Evolutionary conservation across 2,888 invertebrate species (phyloP), one percentile per base, ranked within the genome.

Genomic region (Caradrina kadenii): DNA sequence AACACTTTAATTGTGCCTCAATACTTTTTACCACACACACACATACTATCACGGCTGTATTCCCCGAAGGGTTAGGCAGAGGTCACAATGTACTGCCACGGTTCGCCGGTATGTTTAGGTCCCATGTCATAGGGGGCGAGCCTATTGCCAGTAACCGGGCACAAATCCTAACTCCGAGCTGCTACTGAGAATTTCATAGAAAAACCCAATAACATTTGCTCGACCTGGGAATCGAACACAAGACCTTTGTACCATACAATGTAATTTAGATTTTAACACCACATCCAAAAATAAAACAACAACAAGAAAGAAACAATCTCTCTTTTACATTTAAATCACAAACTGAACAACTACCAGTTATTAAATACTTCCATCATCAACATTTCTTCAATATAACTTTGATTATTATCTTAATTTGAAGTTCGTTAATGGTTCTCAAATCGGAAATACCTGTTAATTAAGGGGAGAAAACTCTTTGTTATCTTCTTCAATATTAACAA

Each of bases 361-460:
- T 13, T 58, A 63, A 73, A 64, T 69, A 63, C 55, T 63, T 62
- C 45, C 17, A 42, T 62, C 50, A 53, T 55, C 19, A 80, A 71
- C 26, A 73, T 79, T 77, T 70, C 66, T 69, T 70, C 65, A 65
- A 70, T 62, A 78, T 67, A 76, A 74, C 74, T 84, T 84, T 76
- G 45, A 80, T 79, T 77, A 77, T 77, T 59, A 80, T 82, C 76
- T 77, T 71, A 65, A 81, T 80, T 76, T 77, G n/a, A 73, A 86
- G 62, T 80, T 78, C 49, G 60, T 48, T 83, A 79, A 85, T 82
- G 79, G 76, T 63, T 76, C 68, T 68, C 54, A 67, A 79, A 80
- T 77, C 70, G 64, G 76, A 77, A 84, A 80, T 82, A 83, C 79
- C 85, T 81, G 79, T 82, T 86, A 86, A 86, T 85, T 80, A 80